These are phyloP conservation scores for Alloscopus bannaensis DNA, from an alignment of 2,888 invertebrate species.

Conservation along the genomic window DNA sequence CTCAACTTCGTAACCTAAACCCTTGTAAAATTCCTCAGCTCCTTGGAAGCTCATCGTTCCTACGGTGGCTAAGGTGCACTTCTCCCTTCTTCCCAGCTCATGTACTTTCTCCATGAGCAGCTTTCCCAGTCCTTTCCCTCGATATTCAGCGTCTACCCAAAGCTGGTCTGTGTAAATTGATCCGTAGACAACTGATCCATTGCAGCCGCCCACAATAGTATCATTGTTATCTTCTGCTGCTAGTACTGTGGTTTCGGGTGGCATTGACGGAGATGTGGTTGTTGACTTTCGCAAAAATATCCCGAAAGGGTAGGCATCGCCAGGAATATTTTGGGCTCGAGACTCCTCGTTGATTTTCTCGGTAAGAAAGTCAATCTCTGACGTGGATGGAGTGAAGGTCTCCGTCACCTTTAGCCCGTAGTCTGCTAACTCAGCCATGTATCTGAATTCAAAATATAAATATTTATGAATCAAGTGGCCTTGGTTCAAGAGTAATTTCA, in stretches of 20 bases:
- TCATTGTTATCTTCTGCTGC: background rate
- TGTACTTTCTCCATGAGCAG: conserved; percentile 65
- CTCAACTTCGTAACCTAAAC: conserved; percentile 57
- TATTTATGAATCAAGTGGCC: too few species aligned
- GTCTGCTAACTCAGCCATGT: conserved; percentile 27
- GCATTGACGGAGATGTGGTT: conserved; percentile 2
- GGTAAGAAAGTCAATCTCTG: conserved; percentile 61
- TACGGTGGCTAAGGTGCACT: conserved; percentile 52
- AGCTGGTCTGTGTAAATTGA: conserved; percentile 66
- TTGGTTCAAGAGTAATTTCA: too few species aligned
- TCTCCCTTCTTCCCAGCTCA: conserved; percentile 42
- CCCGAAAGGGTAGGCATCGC: conserved; percentile 63
- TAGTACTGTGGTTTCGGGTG: background rate
- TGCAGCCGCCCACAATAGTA: conserved; percentile 58
- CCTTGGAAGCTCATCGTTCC: conserved; percentile 65
- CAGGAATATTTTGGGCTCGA: conserved; percentile 46
- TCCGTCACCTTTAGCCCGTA: conserved; percentile 36
- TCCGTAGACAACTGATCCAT: conserved; percentile 61
- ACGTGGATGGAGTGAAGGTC: conserved; percentile 50
- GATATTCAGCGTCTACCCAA: conserved; percentile 48
- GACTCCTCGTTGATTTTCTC: conserved; percentile 65
- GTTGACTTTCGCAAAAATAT: conserved; percentile 45
- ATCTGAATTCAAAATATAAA: too few species aligned
- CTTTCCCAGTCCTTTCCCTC: conserved; percentile 62
- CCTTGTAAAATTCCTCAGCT: conserved; percentile 59